Conservation (phyloP, 2,797 vertebrate genomes). For the Martes flavigula region DNA sequence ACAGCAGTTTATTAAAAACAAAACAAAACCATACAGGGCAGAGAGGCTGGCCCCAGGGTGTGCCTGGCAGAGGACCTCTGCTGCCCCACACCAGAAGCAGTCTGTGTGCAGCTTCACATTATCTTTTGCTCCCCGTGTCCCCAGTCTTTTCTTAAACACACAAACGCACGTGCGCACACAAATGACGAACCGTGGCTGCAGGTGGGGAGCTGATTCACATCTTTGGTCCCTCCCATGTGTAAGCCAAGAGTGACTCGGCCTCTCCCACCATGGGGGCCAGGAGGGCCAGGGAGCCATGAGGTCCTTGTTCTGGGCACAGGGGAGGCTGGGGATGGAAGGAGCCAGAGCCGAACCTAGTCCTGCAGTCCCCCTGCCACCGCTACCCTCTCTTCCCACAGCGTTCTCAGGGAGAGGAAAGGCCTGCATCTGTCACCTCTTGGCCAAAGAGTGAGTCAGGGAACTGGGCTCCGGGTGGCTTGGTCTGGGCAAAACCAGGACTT, state of each 20-base stretch:
- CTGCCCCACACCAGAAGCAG: background rate
- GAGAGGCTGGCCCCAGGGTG: background rate
- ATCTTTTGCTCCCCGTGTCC: background rate
- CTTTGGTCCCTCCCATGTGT: background rate
- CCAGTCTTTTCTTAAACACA: background rate
- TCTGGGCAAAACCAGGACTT: background rate
- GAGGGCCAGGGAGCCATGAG: background rate
- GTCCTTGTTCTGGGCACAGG: background rate
- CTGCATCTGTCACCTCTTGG: background rate
- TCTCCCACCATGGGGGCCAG: background rate
- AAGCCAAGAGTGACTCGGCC: background rate
- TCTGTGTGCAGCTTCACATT: constrained; percentile 55
- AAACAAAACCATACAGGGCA: background rate
- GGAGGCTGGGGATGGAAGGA: background rate
- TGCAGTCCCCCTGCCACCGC: background rate
- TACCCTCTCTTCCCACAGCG: background rate
- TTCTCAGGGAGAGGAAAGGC: background rate
- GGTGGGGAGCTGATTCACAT: constrained; percentile 46
- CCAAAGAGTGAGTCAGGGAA: background rate
- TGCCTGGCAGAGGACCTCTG: background rate
- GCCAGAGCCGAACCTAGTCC: background rate
- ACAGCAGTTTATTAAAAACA: constrained; percentile 51
- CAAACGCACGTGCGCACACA: no score
- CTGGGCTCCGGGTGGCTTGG: background rate
- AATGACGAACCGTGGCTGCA: background rate